phyloP scores from a whole-genome alignment of 2,888 invertebrate genomes.

The Clanis bilineata region DNA sequence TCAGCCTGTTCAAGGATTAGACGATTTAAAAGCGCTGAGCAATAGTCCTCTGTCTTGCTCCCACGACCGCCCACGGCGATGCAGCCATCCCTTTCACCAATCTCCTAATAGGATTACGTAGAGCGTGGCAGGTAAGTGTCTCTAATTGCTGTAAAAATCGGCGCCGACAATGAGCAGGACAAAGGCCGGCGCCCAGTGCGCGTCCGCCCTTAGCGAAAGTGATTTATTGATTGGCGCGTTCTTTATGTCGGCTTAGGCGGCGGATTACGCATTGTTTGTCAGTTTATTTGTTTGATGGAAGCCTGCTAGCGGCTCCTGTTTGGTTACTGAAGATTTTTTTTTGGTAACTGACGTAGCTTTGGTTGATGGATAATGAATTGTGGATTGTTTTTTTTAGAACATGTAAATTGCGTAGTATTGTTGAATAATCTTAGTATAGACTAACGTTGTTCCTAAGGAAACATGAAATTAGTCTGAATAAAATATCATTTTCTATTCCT shows the following conservation, averaged over 20 bases:
- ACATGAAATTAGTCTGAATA: no score
- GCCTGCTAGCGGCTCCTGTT: conserved; percentile 44
- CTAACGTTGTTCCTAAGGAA: no score
- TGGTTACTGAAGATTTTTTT: background rate
- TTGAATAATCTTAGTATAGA: no score
- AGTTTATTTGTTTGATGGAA: conserved; percentile 59
- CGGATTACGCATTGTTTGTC: conserved; percentile 71
- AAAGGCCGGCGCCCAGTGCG: conserved; percentile 69
- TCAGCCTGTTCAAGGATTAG: conserved; percentile 31
- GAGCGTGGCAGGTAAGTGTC: conserved; percentile 76
- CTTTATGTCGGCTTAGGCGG: conserved; percentile 58
- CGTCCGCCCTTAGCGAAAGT: conserved; percentile 67
- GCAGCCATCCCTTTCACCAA: conserved; percentile 42
- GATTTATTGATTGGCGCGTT: conserved; percentile 75
- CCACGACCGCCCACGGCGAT: conserved; percentile 57
- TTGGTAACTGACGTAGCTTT: background rate
- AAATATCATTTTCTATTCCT: no score
- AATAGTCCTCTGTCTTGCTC: conserved; percentile 34
- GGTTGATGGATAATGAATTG: background rate
- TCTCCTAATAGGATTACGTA: conserved; percentile 73
- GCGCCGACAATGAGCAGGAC: conserved; percentile 66
- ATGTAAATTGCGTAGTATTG: background rate
- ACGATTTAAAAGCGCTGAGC: conserved; percentile 25
- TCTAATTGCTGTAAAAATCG: conserved; percentile 80
- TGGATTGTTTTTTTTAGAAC: background rate